These are phyloP conservation scores for Drosophila lacicola DNA, from an alignment of 2,888 invertebrate species.

Conservation along the genomic window DNA sequence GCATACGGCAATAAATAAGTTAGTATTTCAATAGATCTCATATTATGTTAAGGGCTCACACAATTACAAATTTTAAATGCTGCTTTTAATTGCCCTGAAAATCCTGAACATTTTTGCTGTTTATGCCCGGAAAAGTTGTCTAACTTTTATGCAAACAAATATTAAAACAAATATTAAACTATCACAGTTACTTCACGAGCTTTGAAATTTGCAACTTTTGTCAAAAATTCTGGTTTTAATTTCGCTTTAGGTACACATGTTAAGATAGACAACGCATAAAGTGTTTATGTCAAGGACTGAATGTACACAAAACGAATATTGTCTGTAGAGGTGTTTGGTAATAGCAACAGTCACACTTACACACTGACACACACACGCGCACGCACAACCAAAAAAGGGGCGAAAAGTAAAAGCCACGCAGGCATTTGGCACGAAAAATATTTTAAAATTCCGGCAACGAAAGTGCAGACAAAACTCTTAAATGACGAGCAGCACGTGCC, in stretches of 20 bases:
- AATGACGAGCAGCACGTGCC: conserved; percentile 81
- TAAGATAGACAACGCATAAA: background rate
- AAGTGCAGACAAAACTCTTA: conserved; percentile 82
- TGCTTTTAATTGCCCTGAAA: no score
- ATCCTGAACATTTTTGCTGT: no score
- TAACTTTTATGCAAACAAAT: no score
- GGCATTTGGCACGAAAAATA: conserved; percentile 65
- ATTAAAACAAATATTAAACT: no score
- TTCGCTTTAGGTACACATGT: no score
- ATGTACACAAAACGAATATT: conserved; percentile 15
- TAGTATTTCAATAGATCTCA: background rate
- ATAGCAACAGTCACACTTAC: conserved; percentile 42
- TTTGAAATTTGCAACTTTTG: no score
- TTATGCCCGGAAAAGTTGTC: no score
- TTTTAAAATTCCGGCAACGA: conserved; percentile 77
- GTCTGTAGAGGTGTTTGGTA: conserved; percentile 19
- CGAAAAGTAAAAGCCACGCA: conserved; percentile 69
- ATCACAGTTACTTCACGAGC: no score
- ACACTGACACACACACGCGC: conserved; percentile 19
- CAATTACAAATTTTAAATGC: no score
- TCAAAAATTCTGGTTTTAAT: no score
- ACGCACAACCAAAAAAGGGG: conserved; percentile 34
- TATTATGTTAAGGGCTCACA: no score
- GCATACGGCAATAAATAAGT: background rate
- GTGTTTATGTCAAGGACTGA: conserved; percentile 2